phyloP scores from a whole-genome alignment of 2,888 invertebrate genomes.

The Gymnosoma rotundatum region DNA sequence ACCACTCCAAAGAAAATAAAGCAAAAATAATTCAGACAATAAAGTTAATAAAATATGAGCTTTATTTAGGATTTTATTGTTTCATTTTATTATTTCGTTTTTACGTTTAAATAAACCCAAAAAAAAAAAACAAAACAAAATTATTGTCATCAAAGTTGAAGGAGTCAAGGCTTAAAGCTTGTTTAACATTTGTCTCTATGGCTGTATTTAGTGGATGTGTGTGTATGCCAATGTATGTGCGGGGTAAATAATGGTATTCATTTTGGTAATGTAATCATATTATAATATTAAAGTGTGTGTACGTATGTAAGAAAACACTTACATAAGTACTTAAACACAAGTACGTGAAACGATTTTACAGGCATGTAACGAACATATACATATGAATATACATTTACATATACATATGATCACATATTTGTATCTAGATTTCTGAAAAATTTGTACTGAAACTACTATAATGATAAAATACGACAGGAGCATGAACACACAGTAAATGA shows the following conservation, averaged over 20 bases:
- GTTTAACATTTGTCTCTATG: background rate
- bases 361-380: no score
- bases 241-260: background rate
- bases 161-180: slow-evolving; percentile 41
- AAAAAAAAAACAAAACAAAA: background rate
- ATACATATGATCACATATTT: no score
- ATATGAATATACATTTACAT: no score
- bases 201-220: background rate
- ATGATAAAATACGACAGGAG: no score
- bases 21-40: slow-evolving; percentile 33
- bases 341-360: background rate
- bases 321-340: slow-evolving; percentile 16
- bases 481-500: no score
- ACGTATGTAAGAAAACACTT: background rate
- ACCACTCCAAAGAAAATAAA: background rate
- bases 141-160: slow-evolving; percentile 26
- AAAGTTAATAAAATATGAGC: slow-evolving; percentile 52
- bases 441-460: no score
- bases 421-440: no score
- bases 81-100: slow-evolving; percentile 24
- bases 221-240: no score
- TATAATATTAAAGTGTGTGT: slow-evolving; percentile 10
- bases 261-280: slow-evolving; percentile 53
- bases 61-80: slow-evolving; percentile 42
- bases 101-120: background rate